Evolutionary conservation across 2,888 invertebrate species (phyloP).

Genomic region (Aricia artaxerxes): DNA sequence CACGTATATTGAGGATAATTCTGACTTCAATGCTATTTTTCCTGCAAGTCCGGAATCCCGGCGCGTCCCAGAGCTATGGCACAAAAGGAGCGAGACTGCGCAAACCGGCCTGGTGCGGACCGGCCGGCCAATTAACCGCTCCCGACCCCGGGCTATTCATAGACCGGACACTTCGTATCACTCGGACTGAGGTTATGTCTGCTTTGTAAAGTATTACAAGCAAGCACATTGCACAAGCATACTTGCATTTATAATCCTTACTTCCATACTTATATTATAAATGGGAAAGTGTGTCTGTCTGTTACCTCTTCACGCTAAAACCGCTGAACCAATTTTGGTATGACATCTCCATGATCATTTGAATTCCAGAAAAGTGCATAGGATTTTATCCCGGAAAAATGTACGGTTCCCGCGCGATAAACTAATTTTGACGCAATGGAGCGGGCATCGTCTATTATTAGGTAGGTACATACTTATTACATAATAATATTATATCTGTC

Average conservation of each 20-base stretch:
- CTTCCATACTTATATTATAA: no score
- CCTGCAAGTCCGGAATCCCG: not conserved
- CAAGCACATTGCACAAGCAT: not conserved
- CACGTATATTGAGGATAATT: not conserved
- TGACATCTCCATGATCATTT: no score
- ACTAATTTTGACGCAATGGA: no score
- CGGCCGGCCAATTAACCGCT: slow-evolving; percentile 76
- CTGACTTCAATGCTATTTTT: not conserved
- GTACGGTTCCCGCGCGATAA: no score
- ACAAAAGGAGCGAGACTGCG: slow-evolving; percentile 47
- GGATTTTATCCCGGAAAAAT: no score
- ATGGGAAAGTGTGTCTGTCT: no score
- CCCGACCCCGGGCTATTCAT: slow-evolving; percentile 57
- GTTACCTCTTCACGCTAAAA: no score
- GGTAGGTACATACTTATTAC: no score
- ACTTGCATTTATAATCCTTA: not conserved
- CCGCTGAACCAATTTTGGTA: no score
- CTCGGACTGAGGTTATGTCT: slow-evolving; percentile 44
- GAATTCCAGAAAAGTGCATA: no score
- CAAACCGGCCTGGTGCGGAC: slow-evolving; percentile 60
- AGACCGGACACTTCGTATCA: not conserved
- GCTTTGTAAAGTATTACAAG: not conserved
- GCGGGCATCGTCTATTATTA: no score
- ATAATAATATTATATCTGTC: no score
- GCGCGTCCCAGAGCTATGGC: not conserved